These are phyloP conservation scores for Drosophila emarginata DNA, from an alignment of 2,888 invertebrate species.

Conservation along the genomic window DNA sequence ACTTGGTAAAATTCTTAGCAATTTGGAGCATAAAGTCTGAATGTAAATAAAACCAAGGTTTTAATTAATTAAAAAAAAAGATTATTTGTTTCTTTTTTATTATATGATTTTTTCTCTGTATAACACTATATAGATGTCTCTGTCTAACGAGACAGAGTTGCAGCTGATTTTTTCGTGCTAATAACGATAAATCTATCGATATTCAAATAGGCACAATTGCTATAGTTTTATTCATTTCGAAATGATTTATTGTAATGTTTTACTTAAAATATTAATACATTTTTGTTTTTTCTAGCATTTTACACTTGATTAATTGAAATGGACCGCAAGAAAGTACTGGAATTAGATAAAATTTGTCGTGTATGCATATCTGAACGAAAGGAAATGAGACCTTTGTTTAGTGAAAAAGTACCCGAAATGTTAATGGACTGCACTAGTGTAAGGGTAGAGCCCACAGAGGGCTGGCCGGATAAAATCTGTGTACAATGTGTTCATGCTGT, in stretches of 20 bases:
- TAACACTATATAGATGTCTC: conserved; percentile 55
- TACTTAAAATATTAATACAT: too few relatives aligned
- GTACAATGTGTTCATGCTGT: conserved; percentile 87
- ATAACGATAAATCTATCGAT: neutral
- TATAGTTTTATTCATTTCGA: neutral
- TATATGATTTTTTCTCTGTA: conserved; percentile 73
- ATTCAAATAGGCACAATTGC: neutral
- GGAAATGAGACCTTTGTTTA: conserved; percentile 86
- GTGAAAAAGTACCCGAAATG: conserved; percentile 87
- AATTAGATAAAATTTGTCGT: conserved; percentile 86
- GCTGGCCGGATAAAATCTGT: conserved; percentile 85
- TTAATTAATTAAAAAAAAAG: conserved; percentile 15
- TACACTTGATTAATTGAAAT: conserved; percentile 43
- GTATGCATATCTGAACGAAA: conserved; percentile 86
- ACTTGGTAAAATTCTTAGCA: neutral
- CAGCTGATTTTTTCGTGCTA: conserved; percentile 7
- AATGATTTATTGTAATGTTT: too few relatives aligned
- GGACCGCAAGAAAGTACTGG: conserved; percentile 81
- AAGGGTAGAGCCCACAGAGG: conserved; percentile 85
- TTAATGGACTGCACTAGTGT: conserved; percentile 86
- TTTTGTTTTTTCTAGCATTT: neutral
- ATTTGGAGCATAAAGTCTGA: neutral
- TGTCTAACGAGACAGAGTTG: conserved; percentile 33
- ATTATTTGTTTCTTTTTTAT: conserved; percentile 49
- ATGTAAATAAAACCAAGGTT: conserved; percentile 5